A percentile compares a stretch with the other conserved stretches of the same genome.
phyloP scores from a whole-genome alignment of 2,113 vertebrate genomes.

The Marcusenius ussheri region DNA sequence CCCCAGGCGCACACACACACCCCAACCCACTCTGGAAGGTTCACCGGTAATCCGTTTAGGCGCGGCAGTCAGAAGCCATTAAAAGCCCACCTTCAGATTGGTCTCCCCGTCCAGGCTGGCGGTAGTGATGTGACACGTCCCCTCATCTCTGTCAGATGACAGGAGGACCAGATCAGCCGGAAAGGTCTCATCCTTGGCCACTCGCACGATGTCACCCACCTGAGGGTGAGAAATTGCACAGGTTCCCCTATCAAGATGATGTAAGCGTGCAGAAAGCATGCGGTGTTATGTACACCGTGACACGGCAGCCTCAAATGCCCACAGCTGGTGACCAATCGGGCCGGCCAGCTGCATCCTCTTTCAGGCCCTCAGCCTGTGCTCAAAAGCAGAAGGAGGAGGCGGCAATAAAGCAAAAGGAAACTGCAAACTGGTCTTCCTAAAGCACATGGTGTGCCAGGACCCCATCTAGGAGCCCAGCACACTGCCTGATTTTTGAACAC shows the following conservation, averaged over 20 bases:
- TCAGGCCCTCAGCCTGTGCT: neutral
- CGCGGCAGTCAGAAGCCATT: neutral
- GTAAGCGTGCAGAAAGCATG: neutral
- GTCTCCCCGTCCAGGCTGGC: constrained; percentile 95
- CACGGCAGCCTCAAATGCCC: neutral
- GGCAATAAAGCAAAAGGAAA: neutral
- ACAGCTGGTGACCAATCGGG: neutral
- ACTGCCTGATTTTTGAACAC: neutral
- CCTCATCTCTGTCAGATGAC: constrained; percentile 83
- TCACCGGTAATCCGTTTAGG: neutral
- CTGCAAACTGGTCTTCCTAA: neutral
- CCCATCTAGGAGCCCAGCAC: neutral
- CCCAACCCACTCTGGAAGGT: neutral
- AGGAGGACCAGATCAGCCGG: constrained; percentile 87
- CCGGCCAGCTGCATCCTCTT: neutral
- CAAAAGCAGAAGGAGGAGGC: neutral
- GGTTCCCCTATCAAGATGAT: neutral
- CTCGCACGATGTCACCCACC: constrained; percentile 95
- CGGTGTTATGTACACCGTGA: neutral
- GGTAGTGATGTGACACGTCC: constrained; percentile 92
- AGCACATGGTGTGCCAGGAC: neutral
- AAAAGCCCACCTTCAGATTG: constrained; percentile 79
- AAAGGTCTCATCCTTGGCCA: constrained; percentile 98
- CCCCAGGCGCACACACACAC: neutral
- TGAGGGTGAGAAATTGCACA: constrained; percentile 34